These are phyloP conservation scores for Channallabes apus DNA, from an alignment of 2,797 vertebrate genomes.

Conservation along the genomic window DNA sequence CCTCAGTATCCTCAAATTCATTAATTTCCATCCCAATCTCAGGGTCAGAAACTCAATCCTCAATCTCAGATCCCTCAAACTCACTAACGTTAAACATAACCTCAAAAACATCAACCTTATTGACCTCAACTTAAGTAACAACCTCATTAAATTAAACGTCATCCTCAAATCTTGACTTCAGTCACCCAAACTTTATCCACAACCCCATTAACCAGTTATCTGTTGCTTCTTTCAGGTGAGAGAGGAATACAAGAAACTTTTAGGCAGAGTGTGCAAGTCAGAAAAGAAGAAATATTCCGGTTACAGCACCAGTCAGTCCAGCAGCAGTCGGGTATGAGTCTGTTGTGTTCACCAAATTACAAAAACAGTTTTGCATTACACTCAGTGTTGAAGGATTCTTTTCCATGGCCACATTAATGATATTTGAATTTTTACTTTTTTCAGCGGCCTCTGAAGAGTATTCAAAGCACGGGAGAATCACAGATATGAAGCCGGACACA, in stretches of 20 bases:
- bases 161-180: neutral
- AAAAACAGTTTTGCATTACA: neutral
- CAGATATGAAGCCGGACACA: conserved; percentile 32
- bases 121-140: neutral
- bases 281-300: conserved; percentile 77
- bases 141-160: neutral
- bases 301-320: conserved; percentile 72
- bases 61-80: neutral
- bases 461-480: conserved; percentile 42
- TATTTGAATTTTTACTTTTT: conserved; percentile 21
- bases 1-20: neutral
- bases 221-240: conserved; percentile 76
- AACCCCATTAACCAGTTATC: neutral
- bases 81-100: neutral
- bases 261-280: conserved; percentile 61
- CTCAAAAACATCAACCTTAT: neutral
- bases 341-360: neutral
- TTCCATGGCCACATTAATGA: neutral
- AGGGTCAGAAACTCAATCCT: neutral
- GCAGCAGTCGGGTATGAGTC: conserved; percentile 60
- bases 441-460: conserved; percentile 41
- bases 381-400: neutral
- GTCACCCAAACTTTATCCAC: neutral
- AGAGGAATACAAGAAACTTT: conserved; percentile 78
- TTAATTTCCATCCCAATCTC: neutral